Percentiles rank a stretch among this genome's conserved stretches.
Conservation (phyloP, 2,888 invertebrate species). For the Carcina quercana region DNA sequence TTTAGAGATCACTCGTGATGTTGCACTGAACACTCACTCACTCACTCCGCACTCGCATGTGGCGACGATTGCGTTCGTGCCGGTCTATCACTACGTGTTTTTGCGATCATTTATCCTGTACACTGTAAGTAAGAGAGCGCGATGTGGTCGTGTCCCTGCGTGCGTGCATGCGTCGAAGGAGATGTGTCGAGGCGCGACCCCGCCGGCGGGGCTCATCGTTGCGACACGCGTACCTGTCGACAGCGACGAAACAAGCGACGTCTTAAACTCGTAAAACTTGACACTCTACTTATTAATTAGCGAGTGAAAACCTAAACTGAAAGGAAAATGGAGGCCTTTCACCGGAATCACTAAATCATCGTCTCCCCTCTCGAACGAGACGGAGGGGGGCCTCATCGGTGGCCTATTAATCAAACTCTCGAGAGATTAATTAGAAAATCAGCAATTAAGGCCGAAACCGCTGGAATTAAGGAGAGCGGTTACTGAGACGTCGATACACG, state of each 20-base stretch:
- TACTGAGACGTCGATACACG: slow-evolving; percentile 13
- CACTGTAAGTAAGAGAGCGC: too few species aligned
- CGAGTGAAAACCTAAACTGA: slow-evolving; percentile 37
- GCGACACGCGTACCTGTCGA: too few species aligned
- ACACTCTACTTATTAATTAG: slow-evolving; percentile 52
- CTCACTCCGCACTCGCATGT: slow-evolving; percentile 34
- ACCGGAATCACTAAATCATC: slow-evolving; percentile 49
- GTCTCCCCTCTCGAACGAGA: slow-evolving; percentile 22
- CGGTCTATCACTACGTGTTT: too few species aligned
- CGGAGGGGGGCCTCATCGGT: slow-evolving; percentile 30
- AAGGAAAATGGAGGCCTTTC: slow-evolving; percentile 26
- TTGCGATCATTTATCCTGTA: too few species aligned
- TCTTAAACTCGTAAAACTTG: slow-evolving; percentile 22
- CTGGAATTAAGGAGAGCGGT: slow-evolving; percentile 36
- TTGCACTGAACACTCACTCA: slow-evolving; percentile 31
- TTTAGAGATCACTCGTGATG: slow-evolving; percentile 69
- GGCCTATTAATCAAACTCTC: slow-evolving; percentile 67
- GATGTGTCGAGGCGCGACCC: too few species aligned
- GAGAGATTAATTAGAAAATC: slow-evolving; percentile 69
- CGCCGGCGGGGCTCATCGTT: too few species aligned
- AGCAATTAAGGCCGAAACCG: slow-evolving; percentile 57
- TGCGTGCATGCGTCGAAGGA: too few species aligned
- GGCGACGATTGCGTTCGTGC: too few species aligned
- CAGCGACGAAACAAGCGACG: slow-evolving; percentile 30
- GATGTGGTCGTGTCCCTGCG: too few species aligned